Percentiles rank a stretch among this genome's conserved stretches.
These are phyloP conservation scores for Habropoda laboriosa DNA, from an alignment of 1,140 invertebrate species.

Conservation along the genomic window DNA sequence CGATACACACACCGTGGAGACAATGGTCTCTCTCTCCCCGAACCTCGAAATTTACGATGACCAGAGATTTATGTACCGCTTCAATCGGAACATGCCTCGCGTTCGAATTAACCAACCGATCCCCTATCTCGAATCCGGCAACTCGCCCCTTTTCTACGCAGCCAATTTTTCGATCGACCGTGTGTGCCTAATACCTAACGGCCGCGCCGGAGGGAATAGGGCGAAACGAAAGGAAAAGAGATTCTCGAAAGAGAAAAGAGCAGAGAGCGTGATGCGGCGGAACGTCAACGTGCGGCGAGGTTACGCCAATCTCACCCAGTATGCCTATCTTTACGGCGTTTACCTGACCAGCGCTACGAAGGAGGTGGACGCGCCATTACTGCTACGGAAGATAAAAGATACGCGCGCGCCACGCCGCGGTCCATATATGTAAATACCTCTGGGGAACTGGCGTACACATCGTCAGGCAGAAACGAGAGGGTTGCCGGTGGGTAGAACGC, in stretches of 20 bases:
- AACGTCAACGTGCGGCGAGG: constrained; percentile 35
- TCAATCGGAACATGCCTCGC: constrained; percentile 32
- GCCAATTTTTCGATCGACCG: no score
- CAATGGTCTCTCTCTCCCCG: constrained; percentile 25
- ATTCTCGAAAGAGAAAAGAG: neutral
- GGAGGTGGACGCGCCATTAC: constrained; percentile 72
- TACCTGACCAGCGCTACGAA: constrained; percentile 60
- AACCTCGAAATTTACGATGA: constrained; percentile 41
- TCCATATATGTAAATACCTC: constrained; percentile 81
- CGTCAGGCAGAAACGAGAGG: constrained; percentile 57
- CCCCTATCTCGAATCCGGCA: constrained; percentile 11
- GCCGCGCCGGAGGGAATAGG: no score
- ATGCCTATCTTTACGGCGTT: constrained; percentile 65
- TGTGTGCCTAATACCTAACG: no score
- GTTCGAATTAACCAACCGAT: constrained; percentile 30
- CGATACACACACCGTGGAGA: constrained; percentile 24
- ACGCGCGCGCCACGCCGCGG: constrained; percentile 68
- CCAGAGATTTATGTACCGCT: constrained; percentile 40
- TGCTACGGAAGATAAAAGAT: constrained; percentile 74
- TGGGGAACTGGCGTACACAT: constrained; percentile 75
- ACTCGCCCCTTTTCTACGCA: neutral
- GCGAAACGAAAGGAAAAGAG: no score
- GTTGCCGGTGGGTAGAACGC: constrained; percentile 53
- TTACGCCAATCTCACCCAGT: constrained; percentile 64
- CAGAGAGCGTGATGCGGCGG: neutral